Conservation (phyloP, 2,113 vertebrate species). For the Phycodurus eques region DNA sequence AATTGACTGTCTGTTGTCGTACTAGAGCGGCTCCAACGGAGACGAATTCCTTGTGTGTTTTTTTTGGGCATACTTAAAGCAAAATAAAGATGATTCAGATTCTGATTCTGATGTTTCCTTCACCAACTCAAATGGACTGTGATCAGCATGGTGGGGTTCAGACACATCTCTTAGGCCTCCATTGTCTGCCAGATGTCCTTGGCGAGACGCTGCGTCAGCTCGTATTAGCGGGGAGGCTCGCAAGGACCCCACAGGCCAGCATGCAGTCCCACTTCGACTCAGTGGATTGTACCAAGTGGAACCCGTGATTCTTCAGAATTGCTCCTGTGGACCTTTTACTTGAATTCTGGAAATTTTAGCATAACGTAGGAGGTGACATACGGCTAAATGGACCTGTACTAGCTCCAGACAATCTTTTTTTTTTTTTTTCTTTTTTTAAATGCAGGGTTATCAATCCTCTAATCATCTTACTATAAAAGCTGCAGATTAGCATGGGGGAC, state of each 20-base stretch:
- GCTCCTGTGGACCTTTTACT: background rate
- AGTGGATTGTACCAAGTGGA: background rate
- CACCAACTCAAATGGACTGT: background rate
- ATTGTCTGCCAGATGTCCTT: conserved; percentile 53
- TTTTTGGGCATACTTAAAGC: too few relatives aligned
- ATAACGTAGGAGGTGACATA: background rate
- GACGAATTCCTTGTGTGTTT: too few relatives aligned
- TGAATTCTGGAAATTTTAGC: background rate
- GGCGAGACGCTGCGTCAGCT: conserved; percentile 48
- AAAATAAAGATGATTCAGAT: too few relatives aligned
- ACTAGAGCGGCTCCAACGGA: too few relatives aligned
- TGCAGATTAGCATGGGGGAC: conserved; percentile 60
- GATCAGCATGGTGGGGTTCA: conserved; percentile 29
- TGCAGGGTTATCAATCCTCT: conserved; percentile 49
- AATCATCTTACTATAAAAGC: conserved; percentile 69
- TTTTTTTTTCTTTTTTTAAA: conserved; percentile 16
- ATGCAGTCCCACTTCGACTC: conserved; percentile 42
- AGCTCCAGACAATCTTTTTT: conserved; percentile 12
- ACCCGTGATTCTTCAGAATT: background rate
- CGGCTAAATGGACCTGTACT: conserved; percentile 15
- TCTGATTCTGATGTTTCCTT: too few relatives aligned
- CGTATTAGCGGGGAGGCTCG: conserved; percentile 44
- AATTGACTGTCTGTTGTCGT: too few relatives aligned
- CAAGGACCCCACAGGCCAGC: conserved; percentile 23
- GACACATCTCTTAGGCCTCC: conserved; percentile 28